These are phyloP conservation scores for Chionomys nivalis DNA, from an alignment of 2,113 vertebrate species.

Conservation along the genomic window DNA sequence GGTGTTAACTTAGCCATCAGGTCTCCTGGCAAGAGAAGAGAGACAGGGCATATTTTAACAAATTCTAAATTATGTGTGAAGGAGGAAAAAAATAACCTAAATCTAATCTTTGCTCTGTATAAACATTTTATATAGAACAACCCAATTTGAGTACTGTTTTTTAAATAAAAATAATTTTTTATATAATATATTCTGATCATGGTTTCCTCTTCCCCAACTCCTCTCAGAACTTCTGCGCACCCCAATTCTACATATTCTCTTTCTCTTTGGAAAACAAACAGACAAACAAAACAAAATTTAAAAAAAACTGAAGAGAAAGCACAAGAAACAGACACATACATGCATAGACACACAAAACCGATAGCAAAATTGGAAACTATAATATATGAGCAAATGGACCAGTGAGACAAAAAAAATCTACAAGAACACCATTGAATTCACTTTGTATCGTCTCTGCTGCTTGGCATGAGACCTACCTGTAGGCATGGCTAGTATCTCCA, in stretches of 20 bases:
- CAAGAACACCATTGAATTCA: background rate
- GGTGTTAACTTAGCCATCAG: background rate
- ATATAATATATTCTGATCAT: background rate
- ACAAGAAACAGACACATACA: no score
- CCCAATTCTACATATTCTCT: background rate
- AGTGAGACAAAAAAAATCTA: background rate
- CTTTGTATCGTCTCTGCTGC: background rate
- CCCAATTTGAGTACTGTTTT: background rate
- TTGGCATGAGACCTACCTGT: background rate
- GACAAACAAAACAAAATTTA: background rate
- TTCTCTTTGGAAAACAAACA: background rate
- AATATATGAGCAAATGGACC: background rate
- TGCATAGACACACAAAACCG: background rate
- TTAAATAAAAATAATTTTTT: background rate
- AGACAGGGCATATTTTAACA: background rate
- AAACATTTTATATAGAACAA: background rate
- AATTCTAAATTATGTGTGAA: background rate
- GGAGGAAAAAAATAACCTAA: background rate
- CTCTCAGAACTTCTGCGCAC: background rate
- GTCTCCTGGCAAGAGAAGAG: background rate
- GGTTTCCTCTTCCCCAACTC: background rate
- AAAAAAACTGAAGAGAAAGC: background rate
- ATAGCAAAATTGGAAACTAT: background rate
- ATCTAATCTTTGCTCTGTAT: background rate
- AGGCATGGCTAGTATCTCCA: background rate